Conservation (phyloP, 1,140 invertebrate genomes). For the Drosophila repleta region DNA sequence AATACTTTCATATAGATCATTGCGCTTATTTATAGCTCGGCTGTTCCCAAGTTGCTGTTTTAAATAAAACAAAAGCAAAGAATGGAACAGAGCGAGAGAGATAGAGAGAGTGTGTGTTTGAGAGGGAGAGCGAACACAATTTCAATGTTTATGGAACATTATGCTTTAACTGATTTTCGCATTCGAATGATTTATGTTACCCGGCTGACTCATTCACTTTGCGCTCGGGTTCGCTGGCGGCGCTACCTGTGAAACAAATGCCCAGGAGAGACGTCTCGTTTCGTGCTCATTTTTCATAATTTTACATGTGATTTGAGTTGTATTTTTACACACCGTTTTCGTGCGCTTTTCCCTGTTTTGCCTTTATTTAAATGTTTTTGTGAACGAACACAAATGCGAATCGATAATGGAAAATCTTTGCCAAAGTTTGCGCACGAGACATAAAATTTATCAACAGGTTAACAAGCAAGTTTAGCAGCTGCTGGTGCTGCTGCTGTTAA, state of each 20-base stretch:
- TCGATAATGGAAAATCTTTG: conserved; percentile 61
- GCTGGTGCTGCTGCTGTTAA: conserved; percentile 30
- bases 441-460: conserved; percentile 78
- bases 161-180: conserved; percentile 79
- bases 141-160: conserved; percentile 51
- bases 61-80: conserved; percentile 24
- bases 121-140: conserved; percentile 19
- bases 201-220: conserved; percentile 73
- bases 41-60: conserved; percentile 16
- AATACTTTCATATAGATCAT: conserved; percentile 4
- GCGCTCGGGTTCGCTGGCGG: background rate
- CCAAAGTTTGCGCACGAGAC: conserved; percentile 45
- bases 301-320: conserved; percentile 72
- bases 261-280: conserved; percentile 50
- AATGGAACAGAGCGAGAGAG: background rate
- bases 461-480: conserved; percentile 67
- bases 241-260: conserved; percentile 49
- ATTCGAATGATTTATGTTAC: conserved; percentile 78
- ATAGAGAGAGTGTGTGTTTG: too few species aligned
- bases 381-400: conserved; percentile 36
- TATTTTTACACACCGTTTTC: conserved; percentile 21
- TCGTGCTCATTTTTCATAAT: conserved; percentile 75
- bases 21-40: conserved; percentile 18
- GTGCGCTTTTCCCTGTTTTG: background rate
- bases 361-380: conserved; percentile 7